Conservation (phyloP, 2,797 vertebrate species). For the Bufotes viridis region DNA sequence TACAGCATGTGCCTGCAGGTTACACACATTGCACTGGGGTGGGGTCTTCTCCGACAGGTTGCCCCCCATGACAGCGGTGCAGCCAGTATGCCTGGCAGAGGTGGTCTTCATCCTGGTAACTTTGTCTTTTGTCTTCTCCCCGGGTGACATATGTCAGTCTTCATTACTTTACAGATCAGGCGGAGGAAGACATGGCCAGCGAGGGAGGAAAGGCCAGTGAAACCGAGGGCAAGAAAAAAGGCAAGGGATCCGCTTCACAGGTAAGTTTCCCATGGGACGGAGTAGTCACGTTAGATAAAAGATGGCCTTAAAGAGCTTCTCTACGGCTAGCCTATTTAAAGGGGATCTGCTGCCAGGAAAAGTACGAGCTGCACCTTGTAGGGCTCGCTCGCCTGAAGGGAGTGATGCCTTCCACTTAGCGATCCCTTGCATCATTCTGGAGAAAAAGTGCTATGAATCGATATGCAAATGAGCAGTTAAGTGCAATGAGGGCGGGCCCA, state of each 20-base stretch:
- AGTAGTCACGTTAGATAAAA: not conserved
- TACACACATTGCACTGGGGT: conserved; percentile 17
- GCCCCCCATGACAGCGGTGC: not conserved
- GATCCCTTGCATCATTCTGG: too few relatives aligned
- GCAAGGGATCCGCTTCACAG: conserved; percentile 95
- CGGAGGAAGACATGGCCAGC: conserved; percentile 95
- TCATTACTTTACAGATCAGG: conserved; percentile 86
- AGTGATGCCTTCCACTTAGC: too few relatives aligned
- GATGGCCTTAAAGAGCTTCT: not conserved
- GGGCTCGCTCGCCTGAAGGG: too few relatives aligned
- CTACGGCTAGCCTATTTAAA: too few relatives aligned
- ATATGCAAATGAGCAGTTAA: too few relatives aligned
- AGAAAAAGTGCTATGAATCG: too few relatives aligned
- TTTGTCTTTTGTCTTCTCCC: not conserved
- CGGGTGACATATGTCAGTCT: conserved; percentile 68
- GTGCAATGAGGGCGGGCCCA: too few relatives aligned
- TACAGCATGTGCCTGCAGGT: conserved; percentile 58
- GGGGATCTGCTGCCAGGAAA: too few relatives aligned
- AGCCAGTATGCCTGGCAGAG: not conserved
- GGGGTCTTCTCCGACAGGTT: not conserved
- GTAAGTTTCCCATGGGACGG: conserved; percentile 74
- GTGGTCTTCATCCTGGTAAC: not conserved
- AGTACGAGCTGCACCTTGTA: too few relatives aligned
- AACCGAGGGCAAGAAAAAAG: conserved; percentile 87
- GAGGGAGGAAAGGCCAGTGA: conserved; percentile 95